Base-by-base conservation (phyloP, 2,797 vertebrate genomes). In the Gallirallus australis region DNA sequence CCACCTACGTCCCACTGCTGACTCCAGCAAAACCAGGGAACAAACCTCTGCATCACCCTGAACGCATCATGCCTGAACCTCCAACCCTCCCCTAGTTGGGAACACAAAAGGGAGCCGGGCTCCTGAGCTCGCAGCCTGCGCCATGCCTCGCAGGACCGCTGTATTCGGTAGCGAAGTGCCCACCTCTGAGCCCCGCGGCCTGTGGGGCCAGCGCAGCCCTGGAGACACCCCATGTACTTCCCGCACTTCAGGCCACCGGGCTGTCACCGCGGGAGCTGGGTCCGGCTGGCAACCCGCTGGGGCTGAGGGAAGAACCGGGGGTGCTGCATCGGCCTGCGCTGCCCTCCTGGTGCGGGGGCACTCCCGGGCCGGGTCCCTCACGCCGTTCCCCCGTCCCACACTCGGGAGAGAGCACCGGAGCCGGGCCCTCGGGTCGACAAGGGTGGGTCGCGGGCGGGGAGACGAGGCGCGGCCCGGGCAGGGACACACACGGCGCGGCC, bases 121-220 rank as follows among this genome's bases (percentile, higher is more conserved):
- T 45, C 61, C 78, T 8, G 80, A 35, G 73, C 61, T 93, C 71
- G 56, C 83, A 79, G 45, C 33, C 30, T 8, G 2, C 70, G 37
- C 7, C 2, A 12, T 6, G 39, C 20, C 19, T 52, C 30, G 2
- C 23, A 12, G 12, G 14, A 6, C 3, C 0, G 9, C 35, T 25
- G 30, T 14, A 15, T 7, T 1, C 0, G 47, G 45, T 3, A 8
- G 9, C 1, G 3, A 13, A 18, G 30, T 4, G 0, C 5, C 35
- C 4, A 45, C 2, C 35, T 4, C 33, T 1, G 15, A 40, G 27
- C 23, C 25, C 20, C 13, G 1, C 1, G 11, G 6, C 4, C 3
- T 0, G 3, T 1, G 37, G 50, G 68, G 68, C 17, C 53, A 40
- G 33, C 6, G 1, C 25, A 40, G 59, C 59, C 65, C 65, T 7